Base-by-base conservation (phyloP, 2,888 invertebrate species). In the Arrhopalites spinosus region DNA sequence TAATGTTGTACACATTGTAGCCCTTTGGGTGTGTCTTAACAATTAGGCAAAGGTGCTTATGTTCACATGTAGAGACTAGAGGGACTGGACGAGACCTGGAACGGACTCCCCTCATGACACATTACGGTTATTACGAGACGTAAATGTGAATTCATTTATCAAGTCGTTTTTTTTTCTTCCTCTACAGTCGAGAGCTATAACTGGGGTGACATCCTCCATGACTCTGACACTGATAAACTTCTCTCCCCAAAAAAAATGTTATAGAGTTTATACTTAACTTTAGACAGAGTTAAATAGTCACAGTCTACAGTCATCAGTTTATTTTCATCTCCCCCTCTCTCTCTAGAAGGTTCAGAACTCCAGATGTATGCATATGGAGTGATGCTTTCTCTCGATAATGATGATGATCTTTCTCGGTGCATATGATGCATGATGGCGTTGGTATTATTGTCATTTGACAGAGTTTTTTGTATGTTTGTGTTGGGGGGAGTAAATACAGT, bases 111-210 rank as follows among this genome's bases (percentile, higher is more conserved):
- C 73, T 73, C 73, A 66, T 64, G 73, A 63, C 63, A 67, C 73
- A 73, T 73, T 73, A 73, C 67, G 73, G 67, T 73, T 73, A 73
- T 73, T 73, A 73, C 67, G 45, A 25, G 25, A 20, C 56, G 66
- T 73, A 73, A 73, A n/a, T 73, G 53, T 73, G 20, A 56, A 56
- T 66, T 73, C 73, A 73, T 73, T 73, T 73, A 73, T 73, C 73
- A 73, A 70, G 70, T 70, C 27, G 29, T 29, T 70, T 36, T n/a
- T 36, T 64, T 61, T 27, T 25, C 59, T 3, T 13, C 20, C 20
- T 25, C 20, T 27, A 13, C 27, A 20, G 25, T 25, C 36, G 15
- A 50, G 15, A 50, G n/a, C 20, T n/a, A 8, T n/a, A 15, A 50
- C n/a, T 8, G 71, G 71, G 71, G 71, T 71, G 71, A 71, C 71